Base-by-base conservation (phyloP, 2,797 vertebrate species). In the Ateles fusciceps region DNA sequence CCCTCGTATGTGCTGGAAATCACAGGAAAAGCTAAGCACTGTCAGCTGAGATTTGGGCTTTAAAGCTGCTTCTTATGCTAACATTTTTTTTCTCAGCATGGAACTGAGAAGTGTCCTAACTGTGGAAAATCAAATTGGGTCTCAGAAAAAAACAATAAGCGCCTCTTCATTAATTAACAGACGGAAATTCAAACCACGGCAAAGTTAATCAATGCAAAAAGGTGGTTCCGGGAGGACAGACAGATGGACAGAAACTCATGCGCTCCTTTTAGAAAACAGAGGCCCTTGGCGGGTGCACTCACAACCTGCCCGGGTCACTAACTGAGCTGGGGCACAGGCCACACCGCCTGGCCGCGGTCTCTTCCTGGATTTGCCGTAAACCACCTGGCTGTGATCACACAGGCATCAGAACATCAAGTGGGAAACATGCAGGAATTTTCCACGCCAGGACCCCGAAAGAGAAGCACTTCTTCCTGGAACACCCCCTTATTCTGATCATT, bases 281-380 rank as follows among this genome's bases (percentile, higher is more conserved):
- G 30, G 30, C 36, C 50, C 64, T 64, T 10, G 7, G 17, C 7
- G 5, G 68, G 15, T 4, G 7, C 36, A 33, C 24, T 71, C 8
- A 15, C 7, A 1, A 64, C 7, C 30, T 17, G 14, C 30, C 30
- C 0, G 1, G 61, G 15, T n/a, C 61, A 64, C 30, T 64, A n/a
- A 17, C 61, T 33, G 15, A 64, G 14, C 74, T 7, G 7, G 4
- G 42, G 42, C 26, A 36, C 28, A 7, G 5, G 14, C 15, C 9
- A 3, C 10, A 1, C 44, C 1, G 9, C 68, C 44, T 24, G 10
- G 14, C 21, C 0, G 3, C 0, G 24, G 22, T 36, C 50, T 74
- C 26, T 26, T 28, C 13, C 2, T 19, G 48, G 30, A 48, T 44
- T 28, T 71, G 28, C 50, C 26, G 0, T 28, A 9, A 21, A 1